Base-by-base conservation (phyloP, 2,888 invertebrate genomes). In the Colletes collaris region DNA sequence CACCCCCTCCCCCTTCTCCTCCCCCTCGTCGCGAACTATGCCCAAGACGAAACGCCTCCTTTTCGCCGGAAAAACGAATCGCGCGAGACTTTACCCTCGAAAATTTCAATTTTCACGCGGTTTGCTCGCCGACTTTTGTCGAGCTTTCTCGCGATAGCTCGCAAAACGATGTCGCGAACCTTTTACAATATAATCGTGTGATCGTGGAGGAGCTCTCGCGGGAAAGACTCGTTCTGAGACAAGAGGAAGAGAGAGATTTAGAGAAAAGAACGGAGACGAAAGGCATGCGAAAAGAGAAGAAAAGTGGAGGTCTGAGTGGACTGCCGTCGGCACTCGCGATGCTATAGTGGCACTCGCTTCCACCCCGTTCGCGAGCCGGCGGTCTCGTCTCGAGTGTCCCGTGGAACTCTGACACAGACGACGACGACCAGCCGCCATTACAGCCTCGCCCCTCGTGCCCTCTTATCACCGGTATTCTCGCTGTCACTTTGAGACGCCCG, bases 301-400 rank as follows among this genome's bases (percentile, higher is more conserved):
- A 68, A 80, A 75, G 85, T 81, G 74, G 78, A 65, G 81, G 83
- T 86, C 83, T 86, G 87, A 86, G 86, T 87, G 86, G 83, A 72
- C 77, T 53, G 79, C 71, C 87, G 83, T 66, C 87, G 86, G 80
- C 83, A 79, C 87, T 86, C 87, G 73, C 79, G 72, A 70, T 16
- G 58, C 55, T 81, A 70, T 73, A 86, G 76, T 75, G 80, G 80
- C 80, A 85, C 83, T 86, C 83, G 82, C 72, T 87, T 79, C 79
- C 76, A 76, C 83, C 82, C 63, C 46, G 68, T 66, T 69, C 68
- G 56, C 65, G 73, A 68, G 64, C 35, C 49, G 59, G 27, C 76
- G 67, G 71, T 68, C 87, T 82, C 76, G 79, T 86, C 83, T 87
- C 85, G 75, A 86, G 87, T 79, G 49, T 79, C 70, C 82, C 81